Conservation (phyloP, 2,797 vertebrate genomes). For the Sebastes miniatus region DNA sequence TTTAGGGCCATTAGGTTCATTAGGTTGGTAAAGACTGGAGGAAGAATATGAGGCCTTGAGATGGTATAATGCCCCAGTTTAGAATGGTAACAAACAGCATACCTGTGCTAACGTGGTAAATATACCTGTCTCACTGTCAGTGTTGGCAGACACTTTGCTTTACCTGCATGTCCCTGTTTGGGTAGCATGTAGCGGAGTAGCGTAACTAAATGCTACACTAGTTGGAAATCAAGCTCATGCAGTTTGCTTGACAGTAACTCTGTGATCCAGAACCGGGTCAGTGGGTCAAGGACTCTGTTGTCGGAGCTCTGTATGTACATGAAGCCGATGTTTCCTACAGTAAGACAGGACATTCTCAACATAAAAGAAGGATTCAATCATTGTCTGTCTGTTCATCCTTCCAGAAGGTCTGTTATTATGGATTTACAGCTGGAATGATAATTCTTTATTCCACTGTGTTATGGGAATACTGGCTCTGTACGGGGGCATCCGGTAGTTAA, state of each 20-base stretch:
- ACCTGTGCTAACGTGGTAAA: not conserved
- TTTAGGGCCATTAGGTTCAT: not conserved
- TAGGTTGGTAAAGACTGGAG: not conserved
- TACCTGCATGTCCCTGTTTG: not conserved
- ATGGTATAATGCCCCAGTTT: not conserved
- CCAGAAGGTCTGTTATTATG: not conserved
- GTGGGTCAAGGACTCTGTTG: not conserved
- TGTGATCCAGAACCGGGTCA: not conserved
- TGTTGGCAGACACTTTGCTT: not conserved
- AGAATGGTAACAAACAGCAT: not conserved
- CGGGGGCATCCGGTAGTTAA: constrained; percentile 24
- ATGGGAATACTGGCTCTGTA: constrained; percentile 15
- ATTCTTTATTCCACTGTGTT: not conserved
- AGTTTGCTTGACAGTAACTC: not conserved
- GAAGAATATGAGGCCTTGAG: not conserved
- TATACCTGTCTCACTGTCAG: not conserved
- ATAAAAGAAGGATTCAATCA: not conserved
- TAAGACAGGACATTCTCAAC: not conserved
- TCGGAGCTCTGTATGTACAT: not conserved
- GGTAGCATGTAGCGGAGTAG: no score
- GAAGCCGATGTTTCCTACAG: not conserved
- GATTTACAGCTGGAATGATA: constrained; percentile 13
- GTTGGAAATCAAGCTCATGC: not conserved
- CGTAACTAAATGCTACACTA: no score
- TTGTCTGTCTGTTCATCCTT: not conserved